Conservation (phyloP, 2,113 vertebrate species). For the Paedocypris sp. region DNA sequence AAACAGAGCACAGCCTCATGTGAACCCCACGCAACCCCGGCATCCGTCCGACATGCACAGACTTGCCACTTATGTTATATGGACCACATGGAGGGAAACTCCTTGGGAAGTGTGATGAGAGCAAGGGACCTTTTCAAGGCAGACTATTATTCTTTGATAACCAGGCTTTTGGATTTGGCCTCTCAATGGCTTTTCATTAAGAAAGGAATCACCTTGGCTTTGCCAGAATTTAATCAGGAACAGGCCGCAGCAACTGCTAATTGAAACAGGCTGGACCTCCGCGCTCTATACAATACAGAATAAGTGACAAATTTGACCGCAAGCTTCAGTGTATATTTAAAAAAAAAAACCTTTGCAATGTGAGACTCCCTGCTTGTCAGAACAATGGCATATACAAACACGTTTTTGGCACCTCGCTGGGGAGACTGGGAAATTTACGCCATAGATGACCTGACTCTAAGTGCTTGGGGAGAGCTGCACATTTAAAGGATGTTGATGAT, state of each 20-base stretch:
- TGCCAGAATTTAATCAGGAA: constrained; percentile 46
- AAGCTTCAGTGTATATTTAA: constrained; percentile 18
- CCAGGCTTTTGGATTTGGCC: constrained; percentile 37
- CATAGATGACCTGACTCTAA: background rate
- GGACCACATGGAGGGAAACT: constrained; percentile 37
- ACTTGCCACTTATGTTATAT: constrained; percentile 25
- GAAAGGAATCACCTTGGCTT: constrained; percentile 44
- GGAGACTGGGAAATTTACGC: background rate
- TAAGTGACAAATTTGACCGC: constrained; percentile 37
- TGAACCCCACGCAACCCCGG: constrained; percentile 22
- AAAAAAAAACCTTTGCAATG: background rate
- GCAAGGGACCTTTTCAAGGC: constrained; percentile 36
- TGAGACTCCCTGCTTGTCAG: background rate
- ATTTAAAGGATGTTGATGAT: background rate
- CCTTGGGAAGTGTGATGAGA: constrained; percentile 35
- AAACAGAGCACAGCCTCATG: constrained; percentile 22
- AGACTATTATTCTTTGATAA: constrained; percentile 42
- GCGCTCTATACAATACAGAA: constrained; percentile 35
- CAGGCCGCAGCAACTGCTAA: constrained; percentile 36
- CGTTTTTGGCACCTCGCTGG: constrained; percentile 1
- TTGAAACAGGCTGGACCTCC: constrained; percentile 49
- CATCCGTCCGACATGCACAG: constrained; percentile 28
- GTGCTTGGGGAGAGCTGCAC: background rate
- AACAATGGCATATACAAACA: constrained; percentile 17
- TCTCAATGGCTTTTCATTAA: constrained; percentile 43